Percentiles rank a stretch among this genome's conserved stretches.
Conservation (phyloP, 1,140 invertebrate genomes). For the Drosophila neocordata region DNA sequence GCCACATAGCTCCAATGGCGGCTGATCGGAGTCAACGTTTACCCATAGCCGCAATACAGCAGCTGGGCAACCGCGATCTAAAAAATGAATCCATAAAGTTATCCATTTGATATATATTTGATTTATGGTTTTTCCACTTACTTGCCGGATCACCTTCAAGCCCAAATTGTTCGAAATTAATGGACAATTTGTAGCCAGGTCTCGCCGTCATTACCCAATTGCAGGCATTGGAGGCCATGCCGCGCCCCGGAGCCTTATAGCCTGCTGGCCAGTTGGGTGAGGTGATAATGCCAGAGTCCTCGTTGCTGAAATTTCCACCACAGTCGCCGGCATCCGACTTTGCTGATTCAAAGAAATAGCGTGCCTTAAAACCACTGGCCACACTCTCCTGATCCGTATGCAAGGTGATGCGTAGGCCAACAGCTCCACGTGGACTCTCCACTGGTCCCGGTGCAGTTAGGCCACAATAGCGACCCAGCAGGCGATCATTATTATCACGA, state of each 20-base stretch:
- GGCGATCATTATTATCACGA: constrained; percentile 89
- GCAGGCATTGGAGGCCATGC: constrained; percentile 91
- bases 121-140: constrained; percentile 81
- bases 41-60: constrained; percentile 95
- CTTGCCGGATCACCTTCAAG: constrained; percentile 94
- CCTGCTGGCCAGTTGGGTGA: constrained; percentile 94
- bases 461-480: constrained; percentile 94
- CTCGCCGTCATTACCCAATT: constrained; percentile 95
- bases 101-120: background rate
- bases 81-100: background rate
- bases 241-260: constrained; percentile 90
- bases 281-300: constrained; percentile 93
- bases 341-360: constrained; percentile 93
- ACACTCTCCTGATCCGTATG: constrained; percentile 93
- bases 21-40: constrained; percentile 86
- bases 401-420: constrained; percentile 91
- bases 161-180: constrained; percentile 94
- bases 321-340: constrained; percentile 96
- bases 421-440: constrained; percentile 92
- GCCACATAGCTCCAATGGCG: constrained; percentile 94
- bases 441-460: constrained; percentile 93
- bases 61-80: constrained; percentile 94
- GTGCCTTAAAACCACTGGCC: constrained; percentile 94
- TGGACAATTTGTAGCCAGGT: constrained; percentile 91
- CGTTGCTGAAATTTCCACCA: constrained; percentile 93